Evolutionary conservation across 2,113 vertebrate species (phyloP).

Genomic region (Cottus gobio): DNA sequence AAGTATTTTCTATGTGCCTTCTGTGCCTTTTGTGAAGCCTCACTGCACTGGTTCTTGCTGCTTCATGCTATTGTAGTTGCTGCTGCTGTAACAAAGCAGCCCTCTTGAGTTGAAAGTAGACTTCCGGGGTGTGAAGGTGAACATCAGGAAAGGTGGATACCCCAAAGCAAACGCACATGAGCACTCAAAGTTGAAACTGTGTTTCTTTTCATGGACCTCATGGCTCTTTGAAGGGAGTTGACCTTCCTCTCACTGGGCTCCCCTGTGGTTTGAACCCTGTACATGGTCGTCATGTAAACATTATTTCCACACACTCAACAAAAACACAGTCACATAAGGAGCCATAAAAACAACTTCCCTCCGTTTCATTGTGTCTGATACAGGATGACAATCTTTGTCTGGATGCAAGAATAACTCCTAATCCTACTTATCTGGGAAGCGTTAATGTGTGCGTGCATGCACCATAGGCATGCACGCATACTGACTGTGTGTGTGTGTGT

Average conservation of each 20-base stretch:
- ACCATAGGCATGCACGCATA: background rate
- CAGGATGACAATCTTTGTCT: slow-evolving; percentile 40
- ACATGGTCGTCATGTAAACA: slow-evolving; percentile 26
- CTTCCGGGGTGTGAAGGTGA: slow-evolving; percentile 28
- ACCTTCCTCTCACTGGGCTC: slow-evolving; percentile 28
- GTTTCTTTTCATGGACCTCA: background rate
- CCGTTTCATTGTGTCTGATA: slow-evolving; percentile 16
- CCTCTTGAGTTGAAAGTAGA: slow-evolving; percentile 32
- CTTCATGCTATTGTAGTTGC: slow-evolving; percentile 2
- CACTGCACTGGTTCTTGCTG: background rate
- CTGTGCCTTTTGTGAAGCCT: slow-evolving; percentile 16
- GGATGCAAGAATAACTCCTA: slow-evolving; percentile 48
- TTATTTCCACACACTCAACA: slow-evolving; percentile 23
- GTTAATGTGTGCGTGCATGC: background rate
- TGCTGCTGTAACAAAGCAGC: background rate
- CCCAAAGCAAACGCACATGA: slow-evolving; percentile 17
- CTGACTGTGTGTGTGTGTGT: slow-evolving; percentile 9
- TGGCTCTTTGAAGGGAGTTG: slow-evolving; percentile 29
- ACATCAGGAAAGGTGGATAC: slow-evolving; percentile 47
- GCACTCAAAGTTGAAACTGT: background rate
- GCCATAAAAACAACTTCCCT: slow-evolving; percentile 1
- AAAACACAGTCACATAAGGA: slow-evolving; percentile 21
- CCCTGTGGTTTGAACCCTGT: slow-evolving; percentile 27
- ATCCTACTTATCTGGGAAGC: slow-evolving; percentile 44
- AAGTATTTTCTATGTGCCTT: background rate